Base-by-base conservation (phyloP, 2,113 vertebrate species). In the Serilophus lunatus region DNA sequence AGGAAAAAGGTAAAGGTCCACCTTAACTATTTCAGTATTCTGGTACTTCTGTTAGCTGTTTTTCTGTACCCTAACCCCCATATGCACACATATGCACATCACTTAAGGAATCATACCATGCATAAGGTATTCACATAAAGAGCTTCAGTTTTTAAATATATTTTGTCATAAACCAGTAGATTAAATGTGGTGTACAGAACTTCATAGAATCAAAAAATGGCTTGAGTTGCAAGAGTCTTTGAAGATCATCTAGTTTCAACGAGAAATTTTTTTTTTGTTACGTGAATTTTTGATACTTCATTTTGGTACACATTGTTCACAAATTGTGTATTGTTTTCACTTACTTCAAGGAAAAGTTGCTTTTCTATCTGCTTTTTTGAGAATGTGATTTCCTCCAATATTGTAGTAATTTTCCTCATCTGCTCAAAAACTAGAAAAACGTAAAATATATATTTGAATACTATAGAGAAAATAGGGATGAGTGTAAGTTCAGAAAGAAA, bases 1-100 rank as follows among this genome's bases (percentile, higher is more conserved):
- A 71, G 45, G 23, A 90, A 53, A 9, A 44, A 0, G 0, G 33
- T 89, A 31, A 45, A 71, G 26, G 14, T 84, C 59, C 64, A 57
- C 51, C 60, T 66, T 80, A 26, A 28, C 36, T 66, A 7, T 64
- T 91, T 51, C 12, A 18, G 6, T 50, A 35, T 10, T 54, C 8
- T 4, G 1, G 20, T 26, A 11, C 12, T 90, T 63, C 6, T 47
- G 12, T 51, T 87, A 50, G 19, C 36, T 60, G 38, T 38, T 79
- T 79, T 77, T 51, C 29, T 91, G 20, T 1, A 3, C 12, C 4
- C 5, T 2, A 1, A 13, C 13, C 26, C 5, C 6, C 6, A 1
- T 25, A 19, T 12, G 26, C 26, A 24, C 5, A 40, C 7, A 29
- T 10, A 12, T 13, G 7, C 20, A 49, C 17, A n/a, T 31, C 14